phyloP scores from a whole-genome alignment of 2,797 vertebrate species.

The Streptopelia turtur region DNA sequence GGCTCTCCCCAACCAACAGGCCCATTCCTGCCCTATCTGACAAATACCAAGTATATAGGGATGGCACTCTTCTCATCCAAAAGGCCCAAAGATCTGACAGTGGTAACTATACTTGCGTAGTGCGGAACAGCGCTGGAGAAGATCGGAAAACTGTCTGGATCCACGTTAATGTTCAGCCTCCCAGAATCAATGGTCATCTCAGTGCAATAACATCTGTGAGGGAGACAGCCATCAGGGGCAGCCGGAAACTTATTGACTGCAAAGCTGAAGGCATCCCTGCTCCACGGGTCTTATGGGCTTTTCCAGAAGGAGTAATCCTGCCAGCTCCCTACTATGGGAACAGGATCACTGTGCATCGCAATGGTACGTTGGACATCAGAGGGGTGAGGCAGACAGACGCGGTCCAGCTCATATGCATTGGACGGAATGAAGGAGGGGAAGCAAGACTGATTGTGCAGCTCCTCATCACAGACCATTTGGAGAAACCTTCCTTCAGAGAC shows the following conservation, averaged over 20 bases:
- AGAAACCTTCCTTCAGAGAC: conserved; percentile 76
- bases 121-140: conserved; percentile 85
- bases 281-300: conserved; percentile 87
- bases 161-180: conserved; percentile 83
- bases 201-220: conserved; percentile 73
- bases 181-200: conserved; percentile 82
- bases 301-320: conserved; percentile 89
- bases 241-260: conserved; percentile 84
- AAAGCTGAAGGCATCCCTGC: conserved; percentile 83
- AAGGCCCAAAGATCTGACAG: conserved; percentile 88
- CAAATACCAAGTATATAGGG: conserved; percentile 85
- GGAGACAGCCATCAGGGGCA: conserved; percentile 78
- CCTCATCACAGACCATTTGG: conserved; percentile 76
- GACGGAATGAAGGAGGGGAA: conserved; percentile 90
- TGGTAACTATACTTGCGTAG: conserved; percentile 92
- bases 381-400: conserved; percentile 80
- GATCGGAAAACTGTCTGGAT: conserved; percentile 82
- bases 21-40: conserved; percentile 79
- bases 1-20: conserved; percentile 87
- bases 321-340: conserved; percentile 88
- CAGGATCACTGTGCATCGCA: conserved; percentile 86
- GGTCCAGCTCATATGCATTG: conserved; percentile 84
- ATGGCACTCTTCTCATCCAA: conserved; percentile 88
- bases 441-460: conserved; percentile 84
- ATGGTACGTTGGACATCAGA: conserved; percentile 90